These are phyloP conservation scores for Agrochola macilenta DNA, from an alignment of 2,888 invertebrate genomes.

Conservation along the genomic window DNA sequence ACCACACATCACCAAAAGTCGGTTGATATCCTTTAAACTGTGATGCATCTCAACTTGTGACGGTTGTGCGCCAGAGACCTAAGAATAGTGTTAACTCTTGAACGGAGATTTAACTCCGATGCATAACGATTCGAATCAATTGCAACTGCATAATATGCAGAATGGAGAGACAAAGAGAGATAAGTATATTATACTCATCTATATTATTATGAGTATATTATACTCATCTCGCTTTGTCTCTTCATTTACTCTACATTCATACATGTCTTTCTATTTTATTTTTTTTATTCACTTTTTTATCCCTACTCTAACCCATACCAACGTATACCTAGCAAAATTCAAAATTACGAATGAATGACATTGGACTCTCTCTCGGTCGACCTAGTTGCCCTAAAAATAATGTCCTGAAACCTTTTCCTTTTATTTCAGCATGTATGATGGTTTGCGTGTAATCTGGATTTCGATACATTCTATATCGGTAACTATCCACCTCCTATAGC, in stretches of 20 bases:
- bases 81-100: background rate
- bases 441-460: slow-evolving; percentile 90
- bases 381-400: slow-evolving; percentile 50
- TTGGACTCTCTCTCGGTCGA: slow-evolving; percentile 86
- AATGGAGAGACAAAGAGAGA: too few species aligned
- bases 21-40: background rate
- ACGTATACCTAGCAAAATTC: slow-evolving; percentile 71
- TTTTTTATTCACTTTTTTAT: background rate
- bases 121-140: background rate
- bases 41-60: background rate
- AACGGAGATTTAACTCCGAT: background rate
- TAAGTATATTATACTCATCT: background rate
- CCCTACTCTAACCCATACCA: background rate
- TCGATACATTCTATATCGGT: slow-evolving; percentile 83
- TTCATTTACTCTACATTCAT: slow-evolving; percentile 9
- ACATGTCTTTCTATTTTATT: background rate
- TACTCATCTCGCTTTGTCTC: slow-evolving; percentile 2
- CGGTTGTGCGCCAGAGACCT: slow-evolving; percentile 7
- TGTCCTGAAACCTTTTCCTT: slow-evolving; percentile 76
- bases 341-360: slow-evolving; percentile 77
- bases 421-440: slow-evolving; percentile 90
- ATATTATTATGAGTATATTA: too few species aligned
- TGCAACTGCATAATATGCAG: background rate
- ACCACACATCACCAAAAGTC: background rate
- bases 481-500: slow-evolving; percentile 80